phyloP scores from a whole-genome alignment of 2,113 vertebrate genomes.

The Pachycephala philippinensis region DNA sequence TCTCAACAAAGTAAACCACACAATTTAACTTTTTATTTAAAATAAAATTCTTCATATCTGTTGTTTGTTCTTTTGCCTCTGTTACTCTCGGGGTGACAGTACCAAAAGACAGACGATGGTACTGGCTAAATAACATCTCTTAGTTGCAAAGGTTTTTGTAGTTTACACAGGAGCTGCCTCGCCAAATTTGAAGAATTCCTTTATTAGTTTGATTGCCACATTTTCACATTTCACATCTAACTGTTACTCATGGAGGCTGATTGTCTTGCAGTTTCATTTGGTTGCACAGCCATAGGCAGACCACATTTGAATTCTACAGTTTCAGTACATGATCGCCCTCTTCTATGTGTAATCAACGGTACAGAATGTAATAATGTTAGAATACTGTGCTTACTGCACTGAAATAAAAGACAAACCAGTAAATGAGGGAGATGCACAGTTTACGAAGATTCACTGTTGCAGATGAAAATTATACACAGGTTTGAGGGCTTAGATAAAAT shows the following conservation, averaged over 20 bases:
- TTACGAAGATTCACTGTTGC: not conserved
- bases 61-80: not conserved
- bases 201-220: not conserved
- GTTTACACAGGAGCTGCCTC: not conserved
- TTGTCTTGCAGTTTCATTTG: not conserved
- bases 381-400: not conserved
- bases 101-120: not conserved
- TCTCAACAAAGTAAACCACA: not conserved
- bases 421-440: not conserved
- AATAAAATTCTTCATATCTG: not conserved
- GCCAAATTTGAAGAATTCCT: not conserved
- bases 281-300: not conserved
- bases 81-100: not conserved
- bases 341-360: not conserved
- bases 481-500: not conserved
- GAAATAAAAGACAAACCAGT: not conserved
- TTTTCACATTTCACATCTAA: not conserved
- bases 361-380: not conserved
- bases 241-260: not conserved
- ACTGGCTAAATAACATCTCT: not conserved
- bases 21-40: not conserved
- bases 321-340: not conserved
- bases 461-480: not conserved
- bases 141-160: not conserved
- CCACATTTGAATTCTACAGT: not conserved